phyloP scores from a whole-genome alignment of 2,888 invertebrate species.

The Gastrophysa polygoni region DNA sequence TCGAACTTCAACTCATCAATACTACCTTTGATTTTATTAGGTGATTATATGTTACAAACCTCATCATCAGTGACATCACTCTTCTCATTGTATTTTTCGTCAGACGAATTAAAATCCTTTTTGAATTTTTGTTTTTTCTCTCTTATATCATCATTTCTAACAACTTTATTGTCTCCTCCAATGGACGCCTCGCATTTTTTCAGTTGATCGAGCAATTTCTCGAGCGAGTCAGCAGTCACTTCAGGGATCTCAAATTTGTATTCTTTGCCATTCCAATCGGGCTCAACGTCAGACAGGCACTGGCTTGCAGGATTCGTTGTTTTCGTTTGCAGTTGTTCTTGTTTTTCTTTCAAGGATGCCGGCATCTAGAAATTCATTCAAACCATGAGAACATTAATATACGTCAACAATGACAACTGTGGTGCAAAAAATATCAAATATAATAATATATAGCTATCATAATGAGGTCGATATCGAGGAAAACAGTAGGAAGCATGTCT shows the following conservation, averaged over 20 bases:
- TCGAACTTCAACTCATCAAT: too few species aligned
- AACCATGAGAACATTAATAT: too few species aligned
- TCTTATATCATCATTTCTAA: not conserved
- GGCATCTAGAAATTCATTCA: constrained; percentile 16
- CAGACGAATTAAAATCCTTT: not conserved
- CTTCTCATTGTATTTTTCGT: not conserved
- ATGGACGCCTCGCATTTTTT: constrained; percentile 38
- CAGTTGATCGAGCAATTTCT: constrained; percentile 38
- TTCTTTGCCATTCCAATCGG: too few species aligned
- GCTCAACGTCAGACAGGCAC: constrained; percentile 7
- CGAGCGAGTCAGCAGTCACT: constrained; percentile 30
- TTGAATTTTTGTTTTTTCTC: not conserved
- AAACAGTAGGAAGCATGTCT: too few species aligned
- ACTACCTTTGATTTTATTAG: too few species aligned
- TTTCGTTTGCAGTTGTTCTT: constrained; percentile 25
- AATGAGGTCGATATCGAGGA: too few species aligned
- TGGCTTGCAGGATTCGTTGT: not conserved
- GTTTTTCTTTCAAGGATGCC: constrained; percentile 34
- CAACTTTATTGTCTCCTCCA: not conserved
- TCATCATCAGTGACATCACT: constrained; percentile 21
- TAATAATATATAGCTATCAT: too few species aligned
- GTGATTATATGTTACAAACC: too few species aligned
- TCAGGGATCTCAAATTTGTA: constrained; percentile 20
- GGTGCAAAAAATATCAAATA: too few species aligned
- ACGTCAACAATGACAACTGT: too few species aligned